phyloP scores from a whole-genome alignment of 2,888 invertebrate species.

The Julus scanicus region DNA sequence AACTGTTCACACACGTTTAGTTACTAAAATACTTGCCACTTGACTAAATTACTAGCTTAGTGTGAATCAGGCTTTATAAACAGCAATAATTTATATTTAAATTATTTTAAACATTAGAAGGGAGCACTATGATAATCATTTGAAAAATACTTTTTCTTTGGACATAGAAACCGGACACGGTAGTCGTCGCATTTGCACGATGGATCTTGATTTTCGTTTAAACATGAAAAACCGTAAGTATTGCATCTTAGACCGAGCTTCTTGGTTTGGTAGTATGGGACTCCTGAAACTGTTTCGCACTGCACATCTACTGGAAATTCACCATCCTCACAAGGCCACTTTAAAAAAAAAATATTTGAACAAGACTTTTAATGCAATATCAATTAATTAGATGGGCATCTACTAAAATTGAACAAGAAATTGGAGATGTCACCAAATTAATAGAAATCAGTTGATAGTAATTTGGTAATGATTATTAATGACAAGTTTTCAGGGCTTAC shows the following conservation, averaged over 20 bases:
- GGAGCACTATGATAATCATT: conserved; percentile 49
- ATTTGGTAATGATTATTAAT: not conserved
- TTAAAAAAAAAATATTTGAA: not conserved
- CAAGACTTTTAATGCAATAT: too few species aligned
- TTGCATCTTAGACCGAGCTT: conserved; percentile 48
- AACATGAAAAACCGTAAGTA: conserved; percentile 50
- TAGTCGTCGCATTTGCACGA: conserved; percentile 51
- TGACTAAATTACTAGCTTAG: too few species aligned
- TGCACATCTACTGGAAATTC: conserved; percentile 52
- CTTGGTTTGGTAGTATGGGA: conserved; percentile 51
- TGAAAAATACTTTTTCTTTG: conserved; percentile 30
- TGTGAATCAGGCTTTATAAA: too few species aligned
- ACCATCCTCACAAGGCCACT: conserved; percentile 53
- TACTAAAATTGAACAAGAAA: too few species aligned
- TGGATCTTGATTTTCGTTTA: conserved; percentile 50
- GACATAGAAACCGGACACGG: conserved; percentile 49
- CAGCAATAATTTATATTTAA: too few species aligned
- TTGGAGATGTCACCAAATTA: too few species aligned
- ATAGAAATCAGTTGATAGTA: not conserved
- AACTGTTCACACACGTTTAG: too few species aligned
- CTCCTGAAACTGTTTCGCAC: conserved; percentile 52
- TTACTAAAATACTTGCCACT: too few species aligned
- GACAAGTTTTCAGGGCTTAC: not conserved
- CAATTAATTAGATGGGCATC: too few species aligned
- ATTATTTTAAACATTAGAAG: not conserved